These are phyloP conservation scores for Eristalis arbustorum DNA, from an alignment of 2,888 invertebrate species.

Conservation along the genomic window DNA sequence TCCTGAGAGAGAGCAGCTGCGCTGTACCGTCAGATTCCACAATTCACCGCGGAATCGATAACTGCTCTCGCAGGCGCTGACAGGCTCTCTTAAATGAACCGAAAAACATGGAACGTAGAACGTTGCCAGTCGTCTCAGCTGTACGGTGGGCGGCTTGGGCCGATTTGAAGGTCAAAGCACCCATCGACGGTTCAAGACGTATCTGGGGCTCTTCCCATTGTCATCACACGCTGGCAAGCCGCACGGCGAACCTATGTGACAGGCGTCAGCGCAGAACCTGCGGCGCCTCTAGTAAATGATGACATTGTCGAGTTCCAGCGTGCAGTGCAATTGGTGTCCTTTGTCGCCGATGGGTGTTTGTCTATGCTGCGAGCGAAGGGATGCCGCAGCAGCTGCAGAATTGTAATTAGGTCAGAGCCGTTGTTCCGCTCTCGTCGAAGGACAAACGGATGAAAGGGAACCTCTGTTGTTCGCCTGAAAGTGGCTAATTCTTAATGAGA, in stretches of 20 bases:
- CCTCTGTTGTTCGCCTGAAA: constrained; percentile 8
- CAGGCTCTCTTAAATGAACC: neutral
- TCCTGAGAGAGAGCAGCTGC: constrained; percentile 22
- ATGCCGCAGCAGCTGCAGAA: constrained; percentile 11
- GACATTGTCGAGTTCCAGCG: neutral
- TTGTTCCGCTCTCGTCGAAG: neutral
- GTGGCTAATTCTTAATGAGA: constrained; percentile 14
- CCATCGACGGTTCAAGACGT: constrained; percentile 3
- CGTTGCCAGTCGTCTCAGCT: neutral
- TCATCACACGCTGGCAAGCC: neutral
- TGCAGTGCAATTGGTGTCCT: neutral
- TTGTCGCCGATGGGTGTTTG: neutral
- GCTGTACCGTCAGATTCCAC: constrained; percentile 36
- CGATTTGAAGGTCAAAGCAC: constrained; percentile 30
- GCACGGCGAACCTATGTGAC: neutral
- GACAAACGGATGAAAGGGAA: neutral
- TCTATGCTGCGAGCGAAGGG: neutral
- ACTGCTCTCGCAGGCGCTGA: constrained; percentile 1
- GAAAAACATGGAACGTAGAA: neutral
- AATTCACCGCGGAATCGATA: constrained; percentile 61
- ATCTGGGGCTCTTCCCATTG: neutral
- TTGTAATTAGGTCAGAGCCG: constrained; percentile 56
- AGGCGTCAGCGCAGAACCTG: neutral
- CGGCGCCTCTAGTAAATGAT: constrained; percentile 3
- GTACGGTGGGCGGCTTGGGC: neutral